Evolutionary conservation across 1,140 invertebrate genomes (phyloP).

Genomic region (Chionoecetes opilio): DNA sequence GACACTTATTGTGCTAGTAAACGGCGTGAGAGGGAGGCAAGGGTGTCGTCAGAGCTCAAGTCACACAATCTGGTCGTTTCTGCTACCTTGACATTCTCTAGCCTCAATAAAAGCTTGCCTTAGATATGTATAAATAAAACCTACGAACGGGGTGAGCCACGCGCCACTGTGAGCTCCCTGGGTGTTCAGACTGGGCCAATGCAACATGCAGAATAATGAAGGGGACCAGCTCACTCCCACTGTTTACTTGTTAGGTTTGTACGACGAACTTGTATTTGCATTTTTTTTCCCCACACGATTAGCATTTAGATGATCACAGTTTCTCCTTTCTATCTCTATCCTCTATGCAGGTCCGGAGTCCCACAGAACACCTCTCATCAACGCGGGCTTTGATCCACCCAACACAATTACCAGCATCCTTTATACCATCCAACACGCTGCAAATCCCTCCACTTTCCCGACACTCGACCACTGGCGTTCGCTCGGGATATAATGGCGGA

Average conservation of each 20-base stretch:
- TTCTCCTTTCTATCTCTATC: background rate
- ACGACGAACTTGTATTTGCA: no score
- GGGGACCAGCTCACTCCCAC: no score
- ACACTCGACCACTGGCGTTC: background rate
- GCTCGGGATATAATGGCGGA: background rate
- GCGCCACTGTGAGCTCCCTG: background rate
- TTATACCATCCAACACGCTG: background rate
- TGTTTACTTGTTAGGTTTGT: no score
- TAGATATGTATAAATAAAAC: slow-evolving; percentile 4
- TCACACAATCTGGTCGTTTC: no score
- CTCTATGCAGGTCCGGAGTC: background rate
- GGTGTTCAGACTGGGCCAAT: no score
- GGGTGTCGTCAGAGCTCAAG: no score
- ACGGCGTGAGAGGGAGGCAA: no score
- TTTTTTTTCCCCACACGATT: background rate
- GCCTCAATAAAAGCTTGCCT: no score
- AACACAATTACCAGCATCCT: background rate
- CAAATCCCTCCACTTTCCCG: slow-evolving; percentile 10
- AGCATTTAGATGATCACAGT: background rate
- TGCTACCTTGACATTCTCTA: no score
- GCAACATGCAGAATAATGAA: no score
- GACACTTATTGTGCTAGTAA: no score
- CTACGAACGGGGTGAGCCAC: background rate
- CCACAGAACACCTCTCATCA: background rate
- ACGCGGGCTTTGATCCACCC: background rate